These are phyloP conservation scores for Turdus rufiventris DNA, from an alignment of 2,113 vertebrate genomes.

Conservation along the genomic window DNA sequence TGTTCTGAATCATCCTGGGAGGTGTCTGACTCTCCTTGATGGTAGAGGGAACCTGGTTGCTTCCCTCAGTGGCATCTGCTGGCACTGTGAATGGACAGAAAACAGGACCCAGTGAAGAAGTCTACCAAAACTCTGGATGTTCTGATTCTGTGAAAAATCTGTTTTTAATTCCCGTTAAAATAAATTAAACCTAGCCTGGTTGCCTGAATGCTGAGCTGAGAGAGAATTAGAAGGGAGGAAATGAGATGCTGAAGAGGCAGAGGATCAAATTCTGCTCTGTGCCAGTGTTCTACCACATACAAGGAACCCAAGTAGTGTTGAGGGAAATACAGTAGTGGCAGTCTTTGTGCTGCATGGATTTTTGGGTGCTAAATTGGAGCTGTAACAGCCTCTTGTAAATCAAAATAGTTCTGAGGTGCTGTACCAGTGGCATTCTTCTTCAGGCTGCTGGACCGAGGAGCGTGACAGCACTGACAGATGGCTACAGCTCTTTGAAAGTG, in stretches of 20 bases:
- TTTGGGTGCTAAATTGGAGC: background rate
- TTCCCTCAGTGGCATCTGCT: background rate
- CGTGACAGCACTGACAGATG: background rate
- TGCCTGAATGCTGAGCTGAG: background rate
- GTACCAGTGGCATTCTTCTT: background rate
- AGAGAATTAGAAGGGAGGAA: background rate
- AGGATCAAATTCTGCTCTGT: background rate
- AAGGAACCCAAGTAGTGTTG: background rate
- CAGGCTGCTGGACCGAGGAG: background rate
- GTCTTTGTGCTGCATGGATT: background rate
- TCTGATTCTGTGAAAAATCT: background rate
- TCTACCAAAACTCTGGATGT: background rate
- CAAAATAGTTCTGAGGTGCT: background rate
- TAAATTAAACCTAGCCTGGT: background rate
- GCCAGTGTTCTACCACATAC: accelerated
- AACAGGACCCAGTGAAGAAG: background rate
- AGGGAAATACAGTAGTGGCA: background rate
- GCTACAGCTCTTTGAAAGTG: background rate
- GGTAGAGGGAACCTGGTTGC: background rate
- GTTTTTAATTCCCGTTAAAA: background rate
- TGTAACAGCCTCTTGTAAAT: background rate
- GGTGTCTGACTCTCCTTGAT: background rate
- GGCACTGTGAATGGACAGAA: background rate
- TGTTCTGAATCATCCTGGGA: conserved; percentile 17
- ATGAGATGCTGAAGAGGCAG: background rate